These are phyloP conservation scores for Dipodomys ordii DNA, from an alignment of 2,113 vertebrate genomes.

Conservation along the genomic window DNA sequence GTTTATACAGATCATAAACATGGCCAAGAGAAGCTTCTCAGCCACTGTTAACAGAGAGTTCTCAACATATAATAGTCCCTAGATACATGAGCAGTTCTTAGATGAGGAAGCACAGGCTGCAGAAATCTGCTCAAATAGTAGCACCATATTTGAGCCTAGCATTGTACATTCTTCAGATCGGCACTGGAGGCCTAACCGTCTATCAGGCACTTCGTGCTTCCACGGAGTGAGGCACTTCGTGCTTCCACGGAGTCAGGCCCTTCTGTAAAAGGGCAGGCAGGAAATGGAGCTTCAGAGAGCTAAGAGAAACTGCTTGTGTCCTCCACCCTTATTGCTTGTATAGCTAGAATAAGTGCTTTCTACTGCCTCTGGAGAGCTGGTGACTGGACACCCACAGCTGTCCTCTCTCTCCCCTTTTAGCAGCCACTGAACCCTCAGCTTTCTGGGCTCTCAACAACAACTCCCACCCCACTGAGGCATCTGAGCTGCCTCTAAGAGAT, in stretches of 20 bases:
- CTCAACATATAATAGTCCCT: background rate
- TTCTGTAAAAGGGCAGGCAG: background rate
- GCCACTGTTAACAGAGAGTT: background rate
- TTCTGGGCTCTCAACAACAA: background rate
- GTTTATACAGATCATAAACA: background rate
- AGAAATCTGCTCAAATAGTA: background rate
- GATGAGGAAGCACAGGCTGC: background rate
- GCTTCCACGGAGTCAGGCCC: background rate
- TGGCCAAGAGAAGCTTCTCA: background rate
- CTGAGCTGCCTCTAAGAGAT: background rate
- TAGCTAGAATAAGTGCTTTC: background rate
- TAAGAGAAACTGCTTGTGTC: background rate
- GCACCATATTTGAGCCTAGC: no score
- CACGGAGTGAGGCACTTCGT: background rate
- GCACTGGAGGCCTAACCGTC: fast-evolving
- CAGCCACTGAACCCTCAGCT: background rate
- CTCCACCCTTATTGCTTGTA: background rate
- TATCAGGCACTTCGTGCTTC: background rate
- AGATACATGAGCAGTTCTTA: no score
- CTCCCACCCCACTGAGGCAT: background rate
- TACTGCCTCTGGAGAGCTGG: no score
- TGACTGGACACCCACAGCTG: fast-evolving
- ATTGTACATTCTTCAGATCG: background rate
- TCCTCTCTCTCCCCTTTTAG: background rate
- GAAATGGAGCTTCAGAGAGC: background rate